Evolutionary conservation across 1,140 invertebrate species (phyloP).

Genomic region (Nephotettix cincticeps): DNA sequence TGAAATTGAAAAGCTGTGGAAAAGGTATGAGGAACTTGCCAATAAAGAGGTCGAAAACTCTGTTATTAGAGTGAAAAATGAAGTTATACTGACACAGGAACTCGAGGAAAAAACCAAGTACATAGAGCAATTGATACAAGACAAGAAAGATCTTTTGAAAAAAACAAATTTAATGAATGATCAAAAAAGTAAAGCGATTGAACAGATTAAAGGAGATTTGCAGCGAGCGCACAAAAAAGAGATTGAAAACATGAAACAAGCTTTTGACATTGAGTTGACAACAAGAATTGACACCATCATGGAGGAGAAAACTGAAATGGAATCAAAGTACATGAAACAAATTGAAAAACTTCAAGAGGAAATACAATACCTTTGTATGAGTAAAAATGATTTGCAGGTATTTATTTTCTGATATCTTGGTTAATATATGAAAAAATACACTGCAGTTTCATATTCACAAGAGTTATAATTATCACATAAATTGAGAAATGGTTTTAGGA

Average conservation of each 20-base stretch:
- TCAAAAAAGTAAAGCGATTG: background rate
- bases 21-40: conserved; percentile 23
- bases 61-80: background rate
- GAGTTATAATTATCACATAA: too few relatives aligned
- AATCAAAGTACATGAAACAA: background rate
- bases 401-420: too few relatives aligned
- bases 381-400: background rate
- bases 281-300: background rate
- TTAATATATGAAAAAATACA: too few relatives aligned
- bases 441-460: too few relatives aligned
- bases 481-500: too few relatives aligned
- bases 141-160: conserved; percentile 18
- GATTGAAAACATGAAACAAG: background rate
- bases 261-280: conserved; percentile 6
- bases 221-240: background rate
- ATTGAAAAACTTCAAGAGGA: background rate
- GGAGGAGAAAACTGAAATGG: conserved; percentile 9
- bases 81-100: background rate
- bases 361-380: background rate
- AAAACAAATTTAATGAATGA: background rate
- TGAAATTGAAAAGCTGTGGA: conserved; percentile 23
- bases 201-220: background rate
- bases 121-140: conserved; percentile 9
- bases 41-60: conserved; percentile 10
- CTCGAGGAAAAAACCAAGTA: conserved; percentile 20